Conservation (phyloP, 2,888 invertebrate species). For the Lucinisca nassula region DNA sequence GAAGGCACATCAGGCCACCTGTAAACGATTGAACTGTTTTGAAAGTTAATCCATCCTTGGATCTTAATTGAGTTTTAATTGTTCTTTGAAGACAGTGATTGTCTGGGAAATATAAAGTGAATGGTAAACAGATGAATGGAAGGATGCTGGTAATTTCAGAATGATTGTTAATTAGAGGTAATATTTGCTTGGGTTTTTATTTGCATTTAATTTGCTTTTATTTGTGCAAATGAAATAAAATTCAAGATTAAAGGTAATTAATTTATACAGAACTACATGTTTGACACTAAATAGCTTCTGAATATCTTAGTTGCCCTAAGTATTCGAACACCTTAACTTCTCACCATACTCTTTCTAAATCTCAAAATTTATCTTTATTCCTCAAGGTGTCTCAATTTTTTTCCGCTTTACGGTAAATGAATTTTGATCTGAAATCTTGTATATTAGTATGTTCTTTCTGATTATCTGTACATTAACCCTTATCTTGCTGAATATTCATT, state of each 20-base stretch:
- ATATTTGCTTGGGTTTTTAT: background rate
- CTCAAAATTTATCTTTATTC: too few species aligned
- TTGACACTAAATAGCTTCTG: too few species aligned
- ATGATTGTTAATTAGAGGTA: background rate
- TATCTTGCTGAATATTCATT: too few species aligned
- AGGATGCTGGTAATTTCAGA: background rate
- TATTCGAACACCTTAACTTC: too few species aligned
- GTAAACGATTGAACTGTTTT: background rate
- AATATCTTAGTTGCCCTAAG: too few species aligned
- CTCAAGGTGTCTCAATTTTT: too few species aligned
- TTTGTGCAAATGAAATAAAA: background rate
- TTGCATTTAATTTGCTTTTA: background rate
- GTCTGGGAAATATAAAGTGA: background rate
- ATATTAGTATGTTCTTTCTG: too few species aligned
- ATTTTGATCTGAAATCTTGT: too few species aligned
- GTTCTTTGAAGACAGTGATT: background rate
- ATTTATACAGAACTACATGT: too few species aligned
- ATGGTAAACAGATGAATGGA: background rate
- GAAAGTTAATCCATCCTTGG: background rate
- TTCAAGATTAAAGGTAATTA: background rate
- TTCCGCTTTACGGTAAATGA: too few species aligned
- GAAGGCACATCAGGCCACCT: background rate
- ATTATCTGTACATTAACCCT: too few species aligned
- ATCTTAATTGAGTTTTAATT: slow-evolving; percentile 2
- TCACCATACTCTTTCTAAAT: too few species aligned